Evolutionary conservation across 2,113 vertebrate genomes (phyloP).

Genomic region (Lethenteron camtschaticum): DNA sequence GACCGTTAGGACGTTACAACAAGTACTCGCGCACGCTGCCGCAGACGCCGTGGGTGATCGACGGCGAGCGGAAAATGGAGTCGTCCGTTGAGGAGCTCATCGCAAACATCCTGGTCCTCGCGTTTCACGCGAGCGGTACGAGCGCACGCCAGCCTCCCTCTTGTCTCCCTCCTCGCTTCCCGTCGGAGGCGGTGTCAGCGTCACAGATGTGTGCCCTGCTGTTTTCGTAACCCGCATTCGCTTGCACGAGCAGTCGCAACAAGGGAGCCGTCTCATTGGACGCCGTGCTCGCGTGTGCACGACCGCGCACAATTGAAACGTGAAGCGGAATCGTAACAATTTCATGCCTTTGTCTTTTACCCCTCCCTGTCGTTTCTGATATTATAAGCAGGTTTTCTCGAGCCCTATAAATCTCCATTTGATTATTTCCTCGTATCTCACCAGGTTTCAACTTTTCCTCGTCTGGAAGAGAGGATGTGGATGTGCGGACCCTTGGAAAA

Average conservation of each 20-base stretch:
- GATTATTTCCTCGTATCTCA: conserved; percentile 10
- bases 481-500: conserved; percentile 80
- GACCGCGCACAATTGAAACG: too few relatives aligned
- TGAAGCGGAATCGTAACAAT: too few relatives aligned
- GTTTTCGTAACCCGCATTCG: conserved; percentile 13
- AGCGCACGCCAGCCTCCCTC: too few relatives aligned
- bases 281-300: too few relatives aligned
- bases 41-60: conserved; percentile 93
- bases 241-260: background rate
- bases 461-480: conserved; percentile 88
- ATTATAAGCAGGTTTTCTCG: background rate
- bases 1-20: conserved; percentile 61
- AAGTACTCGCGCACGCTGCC: conserved; percentile 80
- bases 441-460: conserved; percentile 92
- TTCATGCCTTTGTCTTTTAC: too few relatives aligned
- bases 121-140: conserved; percentile 53
- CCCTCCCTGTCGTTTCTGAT: too few relatives aligned
- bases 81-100: conserved; percentile 95
- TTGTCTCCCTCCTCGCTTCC: too few relatives aligned
- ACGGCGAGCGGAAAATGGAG: conserved; percentile 77
- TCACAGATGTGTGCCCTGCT: too few relatives aligned
- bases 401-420: background rate
- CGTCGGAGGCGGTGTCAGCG: too few relatives aligned
- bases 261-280: too few relatives aligned
- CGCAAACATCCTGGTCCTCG: conserved; percentile 39